These are phyloP conservation scores for Zosterops hypoxanthus DNA, from an alignment of 2,113 vertebrate species.

Conservation along the genomic window DNA sequence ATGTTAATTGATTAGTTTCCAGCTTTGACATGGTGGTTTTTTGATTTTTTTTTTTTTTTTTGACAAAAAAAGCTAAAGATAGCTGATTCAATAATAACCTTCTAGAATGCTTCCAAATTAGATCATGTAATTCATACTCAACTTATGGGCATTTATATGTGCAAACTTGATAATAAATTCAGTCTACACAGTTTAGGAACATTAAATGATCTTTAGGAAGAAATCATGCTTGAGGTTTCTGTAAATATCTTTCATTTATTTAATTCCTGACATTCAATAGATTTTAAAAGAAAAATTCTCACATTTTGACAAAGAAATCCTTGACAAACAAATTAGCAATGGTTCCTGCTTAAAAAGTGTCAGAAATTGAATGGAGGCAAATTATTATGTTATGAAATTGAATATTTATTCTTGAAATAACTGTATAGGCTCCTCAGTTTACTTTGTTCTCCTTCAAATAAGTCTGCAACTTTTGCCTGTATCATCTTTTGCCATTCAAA, in stretches of 20 bases:
- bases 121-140: constrained; percentile 49
- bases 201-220: constrained; percentile 17
- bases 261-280: not conserved
- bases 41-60: not conserved
- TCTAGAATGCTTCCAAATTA: constrained; percentile 44
- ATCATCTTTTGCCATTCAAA: not conserved
- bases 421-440: not conserved
- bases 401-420: not conserved
- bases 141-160: constrained; percentile 35
- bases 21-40: not conserved
- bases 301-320: not conserved
- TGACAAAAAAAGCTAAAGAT: constrained; percentile 32
- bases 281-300: constrained; percentile 24
- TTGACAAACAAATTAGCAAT: not conserved
- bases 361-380: not conserved
- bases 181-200: constrained; percentile 42
- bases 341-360: not conserved
- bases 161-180: constrained; percentile 63
- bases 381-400: not conserved
- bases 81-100: constrained; percentile 48
- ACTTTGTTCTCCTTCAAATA: not conserved
- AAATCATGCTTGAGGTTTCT: constrained; percentile 1
- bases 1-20: constrained; percentile 30
- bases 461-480: not conserved
- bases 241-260: not conserved